Evolutionary conservation across 2,797 vertebrate species (phyloP).

Genomic region (Acridotheres tristis): DNA sequence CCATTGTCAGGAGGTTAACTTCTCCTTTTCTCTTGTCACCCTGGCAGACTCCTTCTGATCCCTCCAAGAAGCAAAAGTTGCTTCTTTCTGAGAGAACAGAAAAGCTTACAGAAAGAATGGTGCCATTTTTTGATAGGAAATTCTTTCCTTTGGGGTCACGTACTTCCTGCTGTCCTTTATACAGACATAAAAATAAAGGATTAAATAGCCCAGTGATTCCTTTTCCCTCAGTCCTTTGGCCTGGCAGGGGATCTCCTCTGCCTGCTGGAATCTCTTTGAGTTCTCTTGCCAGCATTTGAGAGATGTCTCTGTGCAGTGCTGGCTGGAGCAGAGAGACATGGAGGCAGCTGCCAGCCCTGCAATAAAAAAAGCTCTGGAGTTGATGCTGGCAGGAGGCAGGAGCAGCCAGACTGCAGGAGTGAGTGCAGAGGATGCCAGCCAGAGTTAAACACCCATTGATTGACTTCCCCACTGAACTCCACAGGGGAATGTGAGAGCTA

Average conservation of each 20-base stretch:
- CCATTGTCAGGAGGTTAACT: slow-evolving; percentile 56
- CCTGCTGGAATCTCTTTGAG: slow-evolving; percentile 36
- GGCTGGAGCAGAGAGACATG: slow-evolving; percentile 16
- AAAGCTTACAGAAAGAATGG: slow-evolving; percentile 29
- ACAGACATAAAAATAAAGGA: slow-evolving; percentile 36
- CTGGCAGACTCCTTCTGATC: slow-evolving; percentile 39
- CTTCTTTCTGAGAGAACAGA: neutral
- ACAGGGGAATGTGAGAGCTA: neutral
- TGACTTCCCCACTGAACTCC: neutral
- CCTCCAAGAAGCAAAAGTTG: slow-evolving; percentile 19
- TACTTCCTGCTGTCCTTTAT: slow-evolving; percentile 45
- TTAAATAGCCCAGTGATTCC: slow-evolving; percentile 35
- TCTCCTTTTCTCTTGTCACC: slow-evolving; percentile 34
- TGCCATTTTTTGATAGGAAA: slow-evolving; percentile 9
- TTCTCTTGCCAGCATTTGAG: slow-evolving; percentile 46
- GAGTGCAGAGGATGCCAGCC: slow-evolving; percentile 33
- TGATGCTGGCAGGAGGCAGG: slow-evolving; percentile 32
- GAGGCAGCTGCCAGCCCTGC: slow-evolving; percentile 52
- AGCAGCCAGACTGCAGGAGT: neutral
- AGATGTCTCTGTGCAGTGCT: neutral
- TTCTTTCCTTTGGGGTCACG: slow-evolving; percentile 22
- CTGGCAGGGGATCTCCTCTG: slow-evolving; percentile 35
- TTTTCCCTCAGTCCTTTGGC: slow-evolving; percentile 33
- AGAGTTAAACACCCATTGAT: slow-evolving; percentile 34
- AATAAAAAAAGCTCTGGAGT: slow-evolving; percentile 37